Base-by-base conservation (phyloP, 1,140 invertebrate genomes). In the Drosophila kurseongensis region DNA sequence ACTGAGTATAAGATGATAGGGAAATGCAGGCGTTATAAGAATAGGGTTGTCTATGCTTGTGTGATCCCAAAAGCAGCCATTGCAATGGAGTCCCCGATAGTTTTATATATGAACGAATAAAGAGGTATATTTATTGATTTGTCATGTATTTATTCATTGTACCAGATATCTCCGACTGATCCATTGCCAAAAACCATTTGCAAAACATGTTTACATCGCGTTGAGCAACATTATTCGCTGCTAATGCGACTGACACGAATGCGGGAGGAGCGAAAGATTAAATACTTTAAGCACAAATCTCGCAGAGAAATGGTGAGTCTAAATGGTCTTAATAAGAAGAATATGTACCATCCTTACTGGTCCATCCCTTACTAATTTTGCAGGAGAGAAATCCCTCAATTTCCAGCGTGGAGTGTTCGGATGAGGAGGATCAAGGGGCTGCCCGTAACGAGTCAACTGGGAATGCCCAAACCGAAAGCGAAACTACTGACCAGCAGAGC, bases 171-270 rank as follows among this genome's bases (percentile, higher is more conserved):
- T 75, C 94, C 94, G 63, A 95, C 95, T 68, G 95, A 96, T 93
- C 95, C 95, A 36, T 90, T 96, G 54, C 95, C 95, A 57, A 96
- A 96, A 93, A 96, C 95, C 29, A 95, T 95, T 36, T 96, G 95
- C 84, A 93, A 95, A 75, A 94, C 94, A 67, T 96, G 95, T 80
- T 94, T 96, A 65, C 94, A 94, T 78, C 93, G 95, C 78, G 93
- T 96, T 77, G 95, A 96, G 91, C 95, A 94, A 54, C 95, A 96
- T 84, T 95, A 96, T 78, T 94, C 94, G 79, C 88, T 96, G 65
- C 94, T 95, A 91, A 94, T 95, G 92, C 94, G 95, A 65, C 93
- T 94, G 41, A 93, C 89, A 9, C 80, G 75, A 12, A 90, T 91
- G 69, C 75, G 84, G 42, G 63, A 91, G 48, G 73, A 81, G 45